A percentile compares a stretch with the other conserved stretches of the same genome.
Evolutionary conservation across 1,140 invertebrate genomes (phyloP).

Genomic region (Drosophila mayri): DNA sequence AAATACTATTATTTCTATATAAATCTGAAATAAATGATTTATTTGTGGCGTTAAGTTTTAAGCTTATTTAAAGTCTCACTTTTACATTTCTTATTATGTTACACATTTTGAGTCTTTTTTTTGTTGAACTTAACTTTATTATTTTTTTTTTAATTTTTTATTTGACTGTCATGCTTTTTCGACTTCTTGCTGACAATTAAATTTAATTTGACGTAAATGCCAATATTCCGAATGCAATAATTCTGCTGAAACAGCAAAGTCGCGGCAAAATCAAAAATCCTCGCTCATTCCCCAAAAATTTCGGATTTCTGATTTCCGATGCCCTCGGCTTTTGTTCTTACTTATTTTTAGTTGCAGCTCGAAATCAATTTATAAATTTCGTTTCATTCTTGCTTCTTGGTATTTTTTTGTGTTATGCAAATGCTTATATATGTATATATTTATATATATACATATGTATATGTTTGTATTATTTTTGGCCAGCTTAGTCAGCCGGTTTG

Average conservation of each 20-base stretch:
- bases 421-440: slow-evolving; percentile 30
- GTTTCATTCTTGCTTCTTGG: slow-evolving; percentile 34
- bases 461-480: slow-evolving; percentile 55
- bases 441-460: slow-evolving; percentile 4
- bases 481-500: slow-evolving; percentile 69
- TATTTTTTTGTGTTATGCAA: slow-evolving; percentile 45
- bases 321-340: slow-evolving; percentile 23
- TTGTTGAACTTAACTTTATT: not conserved
- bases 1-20: too few relatives aligned
- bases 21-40: too few relatives aligned
- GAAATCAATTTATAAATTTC: slow-evolving; percentile 78
- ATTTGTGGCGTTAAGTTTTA: too few relatives aligned
- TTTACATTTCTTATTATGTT: too few relatives aligned
- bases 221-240: slow-evolving; percentile 77
- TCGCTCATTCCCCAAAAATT: slow-evolving; percentile 4
- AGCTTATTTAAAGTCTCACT: not conserved
- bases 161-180: not conserved
- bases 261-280: slow-evolving; percentile 11
- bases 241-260: slow-evolving; percentile 54
- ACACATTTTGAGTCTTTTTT: slow-evolving; percentile 14
- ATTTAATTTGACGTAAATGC: slow-evolving; percentile 81
- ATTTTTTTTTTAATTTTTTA: not conserved
- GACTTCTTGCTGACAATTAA: slow-evolving; percentile 63
- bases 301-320: slow-evolving; percentile 27
- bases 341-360: slow-evolving; percentile 53